Percentiles rank a stretch among this genome's conserved stretches.
These are phyloP conservation scores for Lota lota DNA, from an alignment of 2,113 vertebrate genomes.

Conservation along the genomic window DNA sequence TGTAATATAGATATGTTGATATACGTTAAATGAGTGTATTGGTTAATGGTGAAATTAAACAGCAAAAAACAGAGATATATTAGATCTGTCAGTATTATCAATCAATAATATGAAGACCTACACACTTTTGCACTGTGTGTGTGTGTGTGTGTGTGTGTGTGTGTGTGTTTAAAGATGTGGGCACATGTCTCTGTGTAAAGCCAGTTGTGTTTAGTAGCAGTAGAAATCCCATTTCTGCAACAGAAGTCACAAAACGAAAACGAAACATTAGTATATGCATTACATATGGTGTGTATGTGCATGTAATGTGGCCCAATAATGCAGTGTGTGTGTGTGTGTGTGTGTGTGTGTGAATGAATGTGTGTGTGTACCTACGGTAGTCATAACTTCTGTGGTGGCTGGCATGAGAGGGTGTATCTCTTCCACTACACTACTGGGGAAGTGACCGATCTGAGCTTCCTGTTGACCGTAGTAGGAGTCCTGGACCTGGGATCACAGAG, in stretches of 20 bases:
- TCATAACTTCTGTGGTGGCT: constrained; percentile 78
- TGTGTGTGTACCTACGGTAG: constrained; percentile 70
- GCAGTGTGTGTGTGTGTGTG: constrained; percentile 8
- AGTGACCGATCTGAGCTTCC: constrained; percentile 82
- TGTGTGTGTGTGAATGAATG: constrained; percentile 12
- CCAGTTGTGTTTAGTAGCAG: neutral
- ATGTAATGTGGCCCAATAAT: neutral
- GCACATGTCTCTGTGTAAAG: too few relatives aligned
- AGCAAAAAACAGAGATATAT: too few relatives aligned
- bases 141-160: too few relatives aligned
- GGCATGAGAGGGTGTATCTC: constrained; percentile 80
- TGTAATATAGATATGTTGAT: too few relatives aligned
- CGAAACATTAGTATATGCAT: constrained; percentile 7
- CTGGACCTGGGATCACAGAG: constrained; percentile 73
- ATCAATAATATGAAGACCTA: too few relatives aligned
- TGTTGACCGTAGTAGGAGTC: constrained; percentile 82
- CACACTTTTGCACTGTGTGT: too few relatives aligned
- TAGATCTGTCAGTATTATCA: too few relatives aligned
- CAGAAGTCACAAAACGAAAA: neutral
- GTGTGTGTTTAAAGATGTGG: too few relatives aligned
- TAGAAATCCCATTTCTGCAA: constrained; percentile 1
- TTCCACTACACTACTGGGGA: constrained; percentile 83
- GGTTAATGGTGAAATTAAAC: too few relatives aligned
- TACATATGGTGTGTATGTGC: constrained; percentile 6
- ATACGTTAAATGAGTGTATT: too few relatives aligned